These are phyloP conservation scores for Corvus moneduloides DNA, from an alignment of 2,113 vertebrate species.

Conservation along the genomic window DNA sequence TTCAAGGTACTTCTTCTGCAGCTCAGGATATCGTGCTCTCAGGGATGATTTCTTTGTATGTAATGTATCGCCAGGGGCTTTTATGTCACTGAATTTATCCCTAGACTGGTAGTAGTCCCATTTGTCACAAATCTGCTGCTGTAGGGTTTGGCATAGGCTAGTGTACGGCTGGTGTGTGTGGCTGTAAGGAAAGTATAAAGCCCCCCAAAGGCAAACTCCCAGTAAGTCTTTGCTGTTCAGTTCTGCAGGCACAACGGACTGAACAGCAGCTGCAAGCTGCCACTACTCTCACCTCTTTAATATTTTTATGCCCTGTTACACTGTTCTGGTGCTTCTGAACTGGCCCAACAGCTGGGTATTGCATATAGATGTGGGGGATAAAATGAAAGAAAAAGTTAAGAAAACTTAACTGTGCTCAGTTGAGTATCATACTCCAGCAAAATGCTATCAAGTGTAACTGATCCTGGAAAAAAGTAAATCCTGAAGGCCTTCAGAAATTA, in stretches of 20 bases:
- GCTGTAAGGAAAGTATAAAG: neutral
- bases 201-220: neutral
- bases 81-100: neutral
- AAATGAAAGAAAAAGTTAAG: neutral
- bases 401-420: neutral
- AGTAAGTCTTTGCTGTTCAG: neutral
- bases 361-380: fast-evolving
- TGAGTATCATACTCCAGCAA: neutral
- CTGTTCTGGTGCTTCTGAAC: neutral
- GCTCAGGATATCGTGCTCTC: neutral
- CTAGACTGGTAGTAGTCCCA: neutral
- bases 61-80: neutral
- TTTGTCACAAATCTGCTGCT: neutral
- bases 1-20: neutral
- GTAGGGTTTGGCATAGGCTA: neutral
- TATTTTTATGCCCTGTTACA: neutral
- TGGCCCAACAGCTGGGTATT: neutral
- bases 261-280: neutral
- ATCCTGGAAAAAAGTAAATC: neutral
- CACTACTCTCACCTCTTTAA: neutral
- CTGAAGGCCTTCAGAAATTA: neutral
- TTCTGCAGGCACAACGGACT: neutral
- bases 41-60: neutral
- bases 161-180: neutral
- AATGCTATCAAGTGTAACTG: neutral